A percentile compares a stretch with the other conserved stretches of the same genome.
phyloP scores from a whole-genome alignment of 2,113 vertebrate species.

The Phrynosoma blainvillii region DNA sequence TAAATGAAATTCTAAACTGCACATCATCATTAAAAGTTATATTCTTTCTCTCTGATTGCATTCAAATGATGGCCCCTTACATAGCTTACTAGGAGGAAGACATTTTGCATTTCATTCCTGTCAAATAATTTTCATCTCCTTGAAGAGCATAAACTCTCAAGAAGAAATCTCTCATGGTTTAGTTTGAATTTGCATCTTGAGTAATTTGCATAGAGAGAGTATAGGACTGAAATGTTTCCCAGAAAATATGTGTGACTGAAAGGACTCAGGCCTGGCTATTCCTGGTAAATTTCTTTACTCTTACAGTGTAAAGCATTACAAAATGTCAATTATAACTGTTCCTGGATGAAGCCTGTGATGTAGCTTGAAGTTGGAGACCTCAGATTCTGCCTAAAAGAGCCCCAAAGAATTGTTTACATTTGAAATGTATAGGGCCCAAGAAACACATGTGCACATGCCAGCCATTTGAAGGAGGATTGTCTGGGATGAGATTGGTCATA shows the following conservation, averaged over 20 bases:
- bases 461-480: too few relatives aligned
- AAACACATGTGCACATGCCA: neutral
- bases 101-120: slow-evolving; percentile 3
- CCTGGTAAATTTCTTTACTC: neutral
- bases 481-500: too few relatives aligned
- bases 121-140: neutral
- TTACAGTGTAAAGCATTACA: neutral
- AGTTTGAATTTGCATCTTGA: neutral
- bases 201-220: neutral
- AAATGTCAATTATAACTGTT: neutral
- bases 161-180: neutral
- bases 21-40: neutral
- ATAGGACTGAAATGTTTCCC: neutral
- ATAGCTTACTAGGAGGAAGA: neutral
- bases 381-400: neutral
- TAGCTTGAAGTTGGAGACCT: neutral
- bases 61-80: neutral
- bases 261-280: neutral
- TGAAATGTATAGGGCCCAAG: neutral
- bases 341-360: neutral
- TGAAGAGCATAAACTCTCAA: neutral
- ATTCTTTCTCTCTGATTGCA: neutral
- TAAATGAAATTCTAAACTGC: neutral
- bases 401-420: neutral
- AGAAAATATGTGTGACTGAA: neutral